These are phyloP conservation scores for Ditylenchus weischeri DNA, from an alignment of 2,888 invertebrate genomes.

Conservation along the genomic window DNA sequence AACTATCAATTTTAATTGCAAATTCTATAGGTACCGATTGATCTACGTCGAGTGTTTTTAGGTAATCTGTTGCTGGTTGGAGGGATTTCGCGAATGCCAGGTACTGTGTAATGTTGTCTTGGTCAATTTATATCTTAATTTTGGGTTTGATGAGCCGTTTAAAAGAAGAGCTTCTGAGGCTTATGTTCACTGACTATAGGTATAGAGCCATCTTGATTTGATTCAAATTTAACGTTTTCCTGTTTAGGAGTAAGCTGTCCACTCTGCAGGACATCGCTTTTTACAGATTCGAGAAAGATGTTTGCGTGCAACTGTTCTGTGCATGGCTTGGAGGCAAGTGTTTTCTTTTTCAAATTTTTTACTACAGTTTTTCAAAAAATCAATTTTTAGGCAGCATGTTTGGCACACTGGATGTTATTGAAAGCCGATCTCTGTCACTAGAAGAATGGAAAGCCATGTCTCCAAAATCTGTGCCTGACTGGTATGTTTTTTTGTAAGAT, in stretches of 20 bases:
- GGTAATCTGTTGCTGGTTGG: constrained; percentile 82
- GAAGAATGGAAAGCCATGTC: constrained; percentile 27
- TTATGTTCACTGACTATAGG: not conserved
- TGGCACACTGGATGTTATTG: constrained; percentile 31
- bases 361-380: not conserved
- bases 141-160: constrained; percentile 64
- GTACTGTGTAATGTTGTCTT: constrained; percentile 64
- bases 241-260: too few relatives aligned
- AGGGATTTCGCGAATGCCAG: constrained; percentile 78
- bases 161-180: constrained; percentile 70
- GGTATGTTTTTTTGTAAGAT: too few relatives aligned
- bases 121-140: too few relatives aligned
- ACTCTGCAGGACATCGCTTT: constrained; percentile 29
- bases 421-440: constrained; percentile 24
- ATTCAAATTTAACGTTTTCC: too few relatives aligned
- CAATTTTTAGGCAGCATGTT: constrained; percentile 28
- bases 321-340: constrained; percentile 39
- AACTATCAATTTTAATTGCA: not conserved
- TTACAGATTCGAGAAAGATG: constrained; percentile 19
- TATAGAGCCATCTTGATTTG: too few relatives aligned
- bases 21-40: constrained; percentile 71
- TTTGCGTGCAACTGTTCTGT: constrained; percentile 25
- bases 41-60: constrained; percentile 74
- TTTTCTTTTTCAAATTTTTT: constrained; percentile 19
- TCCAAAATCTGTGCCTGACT: not conserved